Evolutionary conservation across 1,140 invertebrate genomes (phyloP), one percentile per base, ranked within the genome.

Genomic region (Periplaneta americana): DNA sequence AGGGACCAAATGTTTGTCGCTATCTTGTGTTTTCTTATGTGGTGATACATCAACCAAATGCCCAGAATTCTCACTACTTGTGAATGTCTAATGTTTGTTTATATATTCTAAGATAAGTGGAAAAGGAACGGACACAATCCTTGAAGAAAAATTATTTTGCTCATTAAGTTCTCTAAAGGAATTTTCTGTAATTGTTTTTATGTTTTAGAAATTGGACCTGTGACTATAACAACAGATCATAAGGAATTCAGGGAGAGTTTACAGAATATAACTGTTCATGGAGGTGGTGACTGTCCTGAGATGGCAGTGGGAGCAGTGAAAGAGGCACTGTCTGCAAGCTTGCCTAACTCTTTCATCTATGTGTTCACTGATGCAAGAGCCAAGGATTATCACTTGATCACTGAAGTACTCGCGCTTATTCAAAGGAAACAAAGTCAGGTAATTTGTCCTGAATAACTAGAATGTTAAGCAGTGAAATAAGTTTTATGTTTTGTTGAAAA

Each of bases 281-380:
- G 94, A 0, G 94, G 94, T n/a, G 93, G 92, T 0, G 94, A 95
- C 84, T 95, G 94, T 86, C 94, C 94, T 0, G 94, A 95, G 87
- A 94, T 91, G 89, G 91, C 92, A 17, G 85, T 95, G 13, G 88
- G 88, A 0, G 94, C 92, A 3, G 92, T 95, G 36, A 89, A 90
- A 36, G 86, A 90, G 82, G 94, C 94, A 0, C 87, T 96, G 4
- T 89, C 93, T 81, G 89, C 90, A 17, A 91, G 92, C 37, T 86
- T 92, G 13, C 93, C 93, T 0, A 88, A 90, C 78, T 95, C 94
- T 1, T 94, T 91, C 85, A 89, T 95, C 37, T 96, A 94, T 85
- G 94, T 95, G 1, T 95, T 95, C 85, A 95, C 94, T 3, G 94
- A 95, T 85, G 94, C 94, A 5, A 89, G 92, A 6, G 91, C 94